A percentile compares a stretch with the other conserved stretches of the same genome.
These are phyloP conservation scores for Meles meles DNA, from an alignment of 2,113 vertebrate species.

Conservation along the genomic window DNA sequence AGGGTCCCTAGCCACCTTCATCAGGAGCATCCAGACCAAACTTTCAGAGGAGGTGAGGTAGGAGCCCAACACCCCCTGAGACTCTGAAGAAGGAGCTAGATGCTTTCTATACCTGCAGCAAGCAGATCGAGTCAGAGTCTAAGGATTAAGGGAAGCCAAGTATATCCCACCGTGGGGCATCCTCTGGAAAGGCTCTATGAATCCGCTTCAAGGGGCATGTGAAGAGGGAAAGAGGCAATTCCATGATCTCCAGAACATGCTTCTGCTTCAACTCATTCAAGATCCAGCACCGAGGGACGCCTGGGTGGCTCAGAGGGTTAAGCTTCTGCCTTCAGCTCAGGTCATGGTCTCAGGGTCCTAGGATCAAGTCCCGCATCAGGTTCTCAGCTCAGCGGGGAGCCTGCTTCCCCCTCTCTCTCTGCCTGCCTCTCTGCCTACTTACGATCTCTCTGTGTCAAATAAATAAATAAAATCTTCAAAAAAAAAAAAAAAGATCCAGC, in stretches of 20 bases:
- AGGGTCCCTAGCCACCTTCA: background rate
- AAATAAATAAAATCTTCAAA: too few species aligned
- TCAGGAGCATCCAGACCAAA: background rate
- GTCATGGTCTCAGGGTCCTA: too few species aligned
- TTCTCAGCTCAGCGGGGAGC: too few species aligned
- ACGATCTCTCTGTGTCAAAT: too few species aligned
- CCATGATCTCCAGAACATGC: background rate
- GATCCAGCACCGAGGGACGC: too few species aligned
- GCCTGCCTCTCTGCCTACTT: too few species aligned
- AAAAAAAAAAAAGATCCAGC: too few species aligned
- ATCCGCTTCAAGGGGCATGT: background rate
- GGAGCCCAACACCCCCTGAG: background rate
- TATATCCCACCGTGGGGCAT: rapidly evolving
- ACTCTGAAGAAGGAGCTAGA: background rate
- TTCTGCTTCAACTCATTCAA: background rate
- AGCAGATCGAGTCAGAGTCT: background rate
- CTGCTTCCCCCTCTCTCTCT: too few species aligned
- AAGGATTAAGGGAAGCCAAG: background rate
- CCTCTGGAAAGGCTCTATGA: background rate
- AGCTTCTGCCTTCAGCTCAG: too few species aligned
- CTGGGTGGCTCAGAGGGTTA: too few species aligned
- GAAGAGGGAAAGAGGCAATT: background rate
- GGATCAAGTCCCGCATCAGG: too few species aligned
- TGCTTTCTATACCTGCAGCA: background rate
- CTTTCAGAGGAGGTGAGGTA: background rate